phyloP scores from a whole-genome alignment of 2,888 invertebrate genomes.

The Eilema griseolum region DNA sequence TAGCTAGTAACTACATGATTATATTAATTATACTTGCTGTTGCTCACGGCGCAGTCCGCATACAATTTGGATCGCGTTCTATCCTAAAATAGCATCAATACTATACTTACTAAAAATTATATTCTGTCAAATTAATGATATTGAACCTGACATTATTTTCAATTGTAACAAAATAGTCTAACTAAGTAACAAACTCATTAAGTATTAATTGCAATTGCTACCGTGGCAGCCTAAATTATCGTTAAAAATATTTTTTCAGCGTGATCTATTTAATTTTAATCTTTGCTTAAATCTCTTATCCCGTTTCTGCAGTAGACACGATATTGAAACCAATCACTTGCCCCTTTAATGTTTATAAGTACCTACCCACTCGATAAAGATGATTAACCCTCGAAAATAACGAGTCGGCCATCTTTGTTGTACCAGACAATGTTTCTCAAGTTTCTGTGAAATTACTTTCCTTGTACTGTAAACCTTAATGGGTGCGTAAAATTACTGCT shows the following conservation, averaged over 20 bases:
- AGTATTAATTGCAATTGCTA: not conserved
- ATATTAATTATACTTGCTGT: too few species aligned
- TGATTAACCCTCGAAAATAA: slow-evolving; percentile 65
- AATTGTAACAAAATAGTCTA: not conserved
- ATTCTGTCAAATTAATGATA: too few species aligned
- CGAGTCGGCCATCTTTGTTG: slow-evolving; percentile 63
- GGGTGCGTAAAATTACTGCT: slow-evolving; percentile 29
- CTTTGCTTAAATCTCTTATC: slow-evolving; percentile 14
- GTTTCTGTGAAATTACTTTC: slow-evolving; percentile 60
- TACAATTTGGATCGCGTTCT: too few species aligned
- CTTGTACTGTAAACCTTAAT: slow-evolving; percentile 38
- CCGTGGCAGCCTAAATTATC: not conserved
- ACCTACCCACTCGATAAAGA: slow-evolving; percentile 59
- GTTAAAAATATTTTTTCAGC: not conserved
- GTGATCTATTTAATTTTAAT: slow-evolving; percentile 5
- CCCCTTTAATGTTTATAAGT: slow-evolving; percentile 53
- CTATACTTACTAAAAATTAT: too few species aligned
- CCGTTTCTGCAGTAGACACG: slow-evolving; percentile 41
- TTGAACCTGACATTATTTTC: too few species aligned
- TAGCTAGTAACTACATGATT: not conserved
- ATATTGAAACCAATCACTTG: slow-evolving; percentile 59
- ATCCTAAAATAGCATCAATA: too few species aligned
- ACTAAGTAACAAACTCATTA: not conserved
- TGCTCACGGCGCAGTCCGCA: too few species aligned
- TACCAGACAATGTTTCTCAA: slow-evolving; percentile 60